These are phyloP conservation scores for Cyclargus thomasi DNA, from an alignment of 1,140 invertebrate species.

Conservation along the genomic window DNA sequence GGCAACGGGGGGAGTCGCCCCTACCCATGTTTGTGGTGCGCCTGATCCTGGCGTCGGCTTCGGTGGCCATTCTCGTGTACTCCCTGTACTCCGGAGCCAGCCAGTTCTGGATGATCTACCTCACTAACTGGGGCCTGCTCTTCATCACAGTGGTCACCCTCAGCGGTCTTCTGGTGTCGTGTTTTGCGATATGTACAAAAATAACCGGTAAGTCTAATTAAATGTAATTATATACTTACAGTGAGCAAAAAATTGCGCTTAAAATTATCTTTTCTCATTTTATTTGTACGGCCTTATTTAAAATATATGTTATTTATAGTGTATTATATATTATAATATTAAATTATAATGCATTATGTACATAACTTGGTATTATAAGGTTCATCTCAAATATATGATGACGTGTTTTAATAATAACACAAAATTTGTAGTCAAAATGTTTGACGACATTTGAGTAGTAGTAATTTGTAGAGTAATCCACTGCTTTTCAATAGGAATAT, in stretches of 20 bases:
- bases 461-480: no score
- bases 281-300: neutral
- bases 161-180: constrained; percentile 53
- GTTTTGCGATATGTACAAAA: constrained; percentile 33
- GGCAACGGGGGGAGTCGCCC: constrained; percentile 55
- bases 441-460: no score
- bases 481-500: no score
- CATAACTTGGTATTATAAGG: no score
- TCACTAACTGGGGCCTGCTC: constrained; percentile 83
- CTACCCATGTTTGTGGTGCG: constrained; percentile 72
- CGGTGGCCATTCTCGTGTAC: constrained; percentile 68
- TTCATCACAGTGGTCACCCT: constrained; percentile 58
- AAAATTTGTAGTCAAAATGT: no score
- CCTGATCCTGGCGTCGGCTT: constrained; percentile 70
- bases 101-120: constrained; percentile 79
- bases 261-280: neutral
- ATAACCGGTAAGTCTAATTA: constrained; percentile 33
- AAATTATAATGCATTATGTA: no score
- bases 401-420: no score
- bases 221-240: neutral
- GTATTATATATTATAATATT: no score
- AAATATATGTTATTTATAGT: no score
- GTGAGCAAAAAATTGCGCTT: neutral
- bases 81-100: constrained; percentile 43
- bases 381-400: no score